These are phyloP conservation scores for Antitype chi DNA, from an alignment of 2,888 invertebrate species.

Conservation along the genomic window DNA sequence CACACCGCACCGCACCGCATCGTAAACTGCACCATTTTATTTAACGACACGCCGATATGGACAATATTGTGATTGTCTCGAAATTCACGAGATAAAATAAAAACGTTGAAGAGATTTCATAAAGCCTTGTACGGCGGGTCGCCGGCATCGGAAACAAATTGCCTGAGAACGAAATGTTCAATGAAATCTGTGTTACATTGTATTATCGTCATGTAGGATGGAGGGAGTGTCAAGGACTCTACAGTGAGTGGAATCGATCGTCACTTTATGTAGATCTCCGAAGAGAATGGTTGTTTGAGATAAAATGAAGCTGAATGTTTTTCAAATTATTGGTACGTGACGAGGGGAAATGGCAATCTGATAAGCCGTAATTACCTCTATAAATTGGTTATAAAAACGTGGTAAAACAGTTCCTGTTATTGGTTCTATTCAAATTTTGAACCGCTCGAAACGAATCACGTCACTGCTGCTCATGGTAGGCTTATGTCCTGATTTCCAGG, in stretches of 20 bases:
- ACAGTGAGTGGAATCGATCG: constrained; percentile 4
- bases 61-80: constrained; percentile 44
- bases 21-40: constrained; percentile 25
- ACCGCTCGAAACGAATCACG: neutral
- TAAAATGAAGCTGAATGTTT: neutral
- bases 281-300: neutral
- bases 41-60: neutral
- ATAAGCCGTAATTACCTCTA: neutral
- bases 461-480: too few relatives aligned
- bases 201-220: neutral
- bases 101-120: constrained; percentile 35
- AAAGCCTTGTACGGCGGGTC: constrained; percentile 24
- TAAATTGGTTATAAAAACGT: neutral
- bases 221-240: constrained; percentile 14
- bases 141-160: constrained; percentile 27
- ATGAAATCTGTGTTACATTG: constrained; percentile 6
- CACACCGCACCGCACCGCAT: neutral
- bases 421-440: neutral
- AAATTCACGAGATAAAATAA: constrained; percentile 28
- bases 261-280: constrained; percentile 21
- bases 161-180: constrained; percentile 14
- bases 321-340: too few relatives aligned
- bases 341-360: neutral
- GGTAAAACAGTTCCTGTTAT: too few relatives aligned
- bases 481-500: too few relatives aligned